Evolutionary conservation across 2,797 vertebrate species (phyloP).

Genomic region (Dermochelys coriacea): DNA sequence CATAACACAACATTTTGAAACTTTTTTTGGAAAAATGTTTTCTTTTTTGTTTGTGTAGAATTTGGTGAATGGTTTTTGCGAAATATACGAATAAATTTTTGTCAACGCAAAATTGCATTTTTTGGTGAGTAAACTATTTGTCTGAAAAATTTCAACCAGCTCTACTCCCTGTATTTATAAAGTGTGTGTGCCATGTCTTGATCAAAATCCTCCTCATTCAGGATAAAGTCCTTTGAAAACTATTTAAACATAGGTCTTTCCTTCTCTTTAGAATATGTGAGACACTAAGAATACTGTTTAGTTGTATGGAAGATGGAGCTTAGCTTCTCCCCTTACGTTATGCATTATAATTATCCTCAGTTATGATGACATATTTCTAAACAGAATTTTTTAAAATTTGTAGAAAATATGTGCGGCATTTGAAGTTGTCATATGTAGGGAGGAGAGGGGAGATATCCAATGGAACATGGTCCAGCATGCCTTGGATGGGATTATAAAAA

Average conservation of each 20-base stretch:
- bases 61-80: too few species aligned
- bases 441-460: too few species aligned
- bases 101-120: background rate
- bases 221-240: slow-evolving; percentile 11
- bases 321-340: background rate
- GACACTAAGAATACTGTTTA: background rate
- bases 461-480: background rate
- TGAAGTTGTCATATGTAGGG: background rate
- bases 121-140: background rate
- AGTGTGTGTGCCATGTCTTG: background rate
- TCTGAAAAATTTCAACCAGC: background rate
- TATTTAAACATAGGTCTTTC: background rate
- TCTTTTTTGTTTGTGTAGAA: background rate
- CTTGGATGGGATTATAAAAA: background rate
- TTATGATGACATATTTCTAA: background rate
- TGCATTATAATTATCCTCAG: background rate
- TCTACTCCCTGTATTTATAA: background rate
- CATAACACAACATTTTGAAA: too few species aligned
- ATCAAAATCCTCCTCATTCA: slow-evolving; percentile 4
- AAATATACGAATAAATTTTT: background rate
- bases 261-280: background rate
- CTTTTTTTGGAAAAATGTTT: background rate
- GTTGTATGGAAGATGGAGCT: background rate
- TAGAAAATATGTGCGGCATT: background rate
- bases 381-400: background rate